These are phyloP conservation scores for Heteromurus nitidus DNA, from an alignment of 2,888 invertebrate genomes.

Conservation along the genomic window DNA sequence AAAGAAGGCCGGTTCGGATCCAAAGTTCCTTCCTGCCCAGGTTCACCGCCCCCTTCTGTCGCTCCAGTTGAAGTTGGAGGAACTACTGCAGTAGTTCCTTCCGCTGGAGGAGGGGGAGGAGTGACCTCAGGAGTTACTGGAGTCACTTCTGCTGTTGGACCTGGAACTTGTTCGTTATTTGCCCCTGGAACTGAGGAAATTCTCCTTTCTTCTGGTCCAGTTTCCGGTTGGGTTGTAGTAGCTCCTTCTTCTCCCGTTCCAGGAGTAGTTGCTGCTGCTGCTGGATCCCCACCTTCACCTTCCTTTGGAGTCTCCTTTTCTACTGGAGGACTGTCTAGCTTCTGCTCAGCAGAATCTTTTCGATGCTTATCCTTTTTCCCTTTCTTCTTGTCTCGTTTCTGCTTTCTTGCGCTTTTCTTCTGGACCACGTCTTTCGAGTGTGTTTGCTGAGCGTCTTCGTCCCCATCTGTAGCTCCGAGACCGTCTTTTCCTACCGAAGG, in stretches of 20 bases:
- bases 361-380: background rate
- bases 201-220: background rate
- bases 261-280: background rate
- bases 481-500: background rate
- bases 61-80: too few species aligned
- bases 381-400: background rate
- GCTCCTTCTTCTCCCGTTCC: background rate
- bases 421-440: background rate
- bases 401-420: background rate
- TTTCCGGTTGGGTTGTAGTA: background rate
- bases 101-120: too few species aligned
- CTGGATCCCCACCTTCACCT: constrained; percentile 10
- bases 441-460: background rate
- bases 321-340: background rate
- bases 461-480: too few species aligned
- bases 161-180: background rate
- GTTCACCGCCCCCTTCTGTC: background rate
- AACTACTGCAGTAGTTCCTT: too few species aligned
- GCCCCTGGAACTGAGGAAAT: background rate
- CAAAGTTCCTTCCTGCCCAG: too few species aligned
- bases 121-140: too few species aligned
- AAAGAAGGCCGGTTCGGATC: too few species aligned
- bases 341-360: background rate
- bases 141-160: background rate
- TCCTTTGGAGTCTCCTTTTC: background rate